These are phyloP conservation scores for Plutomurus gul DNA, from an alignment of 1,140 invertebrate species.

Conservation along the genomic window DNA sequence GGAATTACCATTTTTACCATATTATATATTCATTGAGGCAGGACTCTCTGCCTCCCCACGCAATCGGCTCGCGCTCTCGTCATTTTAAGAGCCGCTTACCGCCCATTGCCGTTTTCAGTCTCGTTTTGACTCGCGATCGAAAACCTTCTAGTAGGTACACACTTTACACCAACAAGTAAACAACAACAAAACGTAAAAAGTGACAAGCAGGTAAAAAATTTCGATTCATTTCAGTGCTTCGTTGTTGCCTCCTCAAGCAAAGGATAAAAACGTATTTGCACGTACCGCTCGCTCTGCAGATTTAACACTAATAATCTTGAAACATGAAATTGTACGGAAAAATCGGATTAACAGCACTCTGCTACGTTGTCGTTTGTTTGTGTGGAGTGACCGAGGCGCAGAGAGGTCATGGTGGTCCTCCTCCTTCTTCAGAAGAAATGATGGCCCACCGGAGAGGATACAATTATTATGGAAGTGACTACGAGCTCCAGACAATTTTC, in stretches of 20 bases:
- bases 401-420: background rate
- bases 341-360: background rate
- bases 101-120: slow-evolving; percentile 6
- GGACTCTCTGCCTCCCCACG: background rate
- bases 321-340: background rate
- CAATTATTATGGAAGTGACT: slow-evolving; percentile 29
- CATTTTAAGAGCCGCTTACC: background rate
- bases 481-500: slow-evolving; percentile 35
- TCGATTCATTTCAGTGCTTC: no score
- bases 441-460: background rate
- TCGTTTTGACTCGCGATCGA: background rate
- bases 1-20: slow-evolving; percentile 19
- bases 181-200: no score
- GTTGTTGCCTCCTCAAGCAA: no score
- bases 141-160: background rate
- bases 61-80: background rate
- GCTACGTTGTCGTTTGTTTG: background rate
- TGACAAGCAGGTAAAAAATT: background rate
- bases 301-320: background rate
- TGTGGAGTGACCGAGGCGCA: background rate
- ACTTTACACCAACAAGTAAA: background rate
- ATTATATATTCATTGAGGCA: slow-evolving; percentile 21
- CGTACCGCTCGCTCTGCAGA: background rate
- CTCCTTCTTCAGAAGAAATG: background rate
- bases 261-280: no score